Percentiles rank a stretch among this genome's conserved stretches.
Conservation (phyloP, 37 sponge, comb jelly and placozoan species). For the Crambe crambe region DNA sequence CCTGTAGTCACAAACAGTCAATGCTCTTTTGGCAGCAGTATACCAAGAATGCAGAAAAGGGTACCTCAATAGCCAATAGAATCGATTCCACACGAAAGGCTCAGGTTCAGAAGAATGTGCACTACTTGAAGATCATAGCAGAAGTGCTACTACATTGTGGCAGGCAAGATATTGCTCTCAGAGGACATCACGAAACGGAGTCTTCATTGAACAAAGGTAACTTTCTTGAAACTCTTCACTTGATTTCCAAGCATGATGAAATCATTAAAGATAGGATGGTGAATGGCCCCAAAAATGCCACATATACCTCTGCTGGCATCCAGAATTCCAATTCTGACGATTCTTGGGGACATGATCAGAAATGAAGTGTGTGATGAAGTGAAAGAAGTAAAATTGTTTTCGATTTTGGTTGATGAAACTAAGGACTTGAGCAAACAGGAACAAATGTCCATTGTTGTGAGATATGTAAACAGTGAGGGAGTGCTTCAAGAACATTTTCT, state of each 20-base stretch:
- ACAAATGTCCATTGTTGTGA: slow-evolving; percentile 32
- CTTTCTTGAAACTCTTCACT: slow-evolving; percentile 7
- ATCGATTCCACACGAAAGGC: background rate
- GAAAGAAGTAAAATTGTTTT: slow-evolving; percentile 30
- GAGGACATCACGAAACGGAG: slow-evolving; percentile 57
- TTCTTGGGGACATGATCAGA: slow-evolving; percentile 51
- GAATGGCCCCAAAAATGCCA: slow-evolving; percentile 54
- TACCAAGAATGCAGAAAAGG: background rate
- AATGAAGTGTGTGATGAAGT: slow-evolving; percentile 18
- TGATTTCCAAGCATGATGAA: slow-evolving; percentile 63
- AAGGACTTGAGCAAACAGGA: slow-evolving; percentile 47
- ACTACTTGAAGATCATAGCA: slow-evolving; percentile 35
- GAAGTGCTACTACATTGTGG: slow-evolving; percentile 38
- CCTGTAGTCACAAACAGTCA: slow-evolving; percentile 26
- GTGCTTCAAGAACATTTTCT: slow-evolving; percentile 43
- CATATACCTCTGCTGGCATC: slow-evolving; percentile 47
- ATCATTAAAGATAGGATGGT: slow-evolving; percentile 29
- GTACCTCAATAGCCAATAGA: slow-evolving; percentile 2
- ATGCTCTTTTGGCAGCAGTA: background rate
- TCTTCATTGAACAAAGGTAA: slow-evolving; percentile 51
- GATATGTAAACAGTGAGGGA: slow-evolving; percentile 36
- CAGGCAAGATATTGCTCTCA: slow-evolving; percentile 47
- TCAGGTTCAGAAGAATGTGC: background rate
- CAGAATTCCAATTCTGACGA: slow-evolving; percentile 47
- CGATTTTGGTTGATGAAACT: slow-evolving; percentile 44